Percentiles rank a stretch among this genome's conserved stretches.
These are phyloP conservation scores for Pterocles gutturalis DNA, from an alignment of 2,113 vertebrate genomes.

Conservation along the genomic window DNA sequence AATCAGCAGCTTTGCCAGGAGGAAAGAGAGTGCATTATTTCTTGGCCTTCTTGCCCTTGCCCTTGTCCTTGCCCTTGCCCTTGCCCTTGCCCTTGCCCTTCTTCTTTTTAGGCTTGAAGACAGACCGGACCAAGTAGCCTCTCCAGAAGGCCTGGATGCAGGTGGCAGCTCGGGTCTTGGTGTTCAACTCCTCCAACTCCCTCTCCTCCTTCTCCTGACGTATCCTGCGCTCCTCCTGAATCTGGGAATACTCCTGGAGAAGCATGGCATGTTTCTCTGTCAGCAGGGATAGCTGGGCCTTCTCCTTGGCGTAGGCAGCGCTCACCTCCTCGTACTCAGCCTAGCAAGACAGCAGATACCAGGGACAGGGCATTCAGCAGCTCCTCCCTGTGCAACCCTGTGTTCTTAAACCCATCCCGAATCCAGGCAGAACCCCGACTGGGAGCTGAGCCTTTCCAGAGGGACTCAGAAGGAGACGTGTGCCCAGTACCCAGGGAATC, in stretches of 20 bases:
- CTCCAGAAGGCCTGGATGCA: constrained; percentile 83
- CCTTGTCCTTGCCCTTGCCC: background rate
- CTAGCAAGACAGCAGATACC: constrained; percentile 61
- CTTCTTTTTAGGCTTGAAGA: constrained; percentile 75
- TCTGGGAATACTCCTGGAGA: constrained; percentile 78
- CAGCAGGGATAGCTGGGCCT: constrained; percentile 75
- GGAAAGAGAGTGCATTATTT: background rate
- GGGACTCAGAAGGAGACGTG: background rate
- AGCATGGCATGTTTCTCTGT: constrained; percentile 69
- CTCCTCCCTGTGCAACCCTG: background rate
- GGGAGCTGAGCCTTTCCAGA: background rate
- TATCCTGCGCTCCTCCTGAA: constrained; percentile 75
- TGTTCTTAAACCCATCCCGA: background rate
- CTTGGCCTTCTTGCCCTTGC: constrained; percentile 69
- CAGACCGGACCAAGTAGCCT: constrained; percentile 83
- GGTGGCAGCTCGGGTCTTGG: constrained; percentile 77
- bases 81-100: background rate
- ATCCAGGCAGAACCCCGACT: background rate
- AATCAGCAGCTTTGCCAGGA: background rate
- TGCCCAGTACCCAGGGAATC: background rate
- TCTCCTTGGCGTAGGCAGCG: constrained; percentile 66
- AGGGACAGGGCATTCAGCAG: background rate
- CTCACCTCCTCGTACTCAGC: constrained; percentile 74
- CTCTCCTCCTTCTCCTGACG: constrained; percentile 67
- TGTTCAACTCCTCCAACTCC: constrained; percentile 70